These are phyloP conservation scores for Metopia argyrocephala DNA, from an alignment of 2,888 invertebrate genomes.

Conservation along the genomic window DNA sequence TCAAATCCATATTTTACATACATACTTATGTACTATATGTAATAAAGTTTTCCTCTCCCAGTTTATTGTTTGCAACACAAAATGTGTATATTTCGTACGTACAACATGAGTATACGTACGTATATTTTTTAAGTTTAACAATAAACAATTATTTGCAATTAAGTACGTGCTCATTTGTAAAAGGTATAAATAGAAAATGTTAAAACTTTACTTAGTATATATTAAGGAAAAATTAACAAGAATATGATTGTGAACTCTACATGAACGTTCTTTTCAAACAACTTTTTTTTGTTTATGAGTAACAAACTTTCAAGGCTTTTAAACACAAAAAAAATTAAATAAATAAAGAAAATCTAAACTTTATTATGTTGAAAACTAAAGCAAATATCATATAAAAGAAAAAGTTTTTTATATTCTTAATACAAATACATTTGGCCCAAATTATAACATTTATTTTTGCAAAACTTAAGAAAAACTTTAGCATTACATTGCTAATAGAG, in stretches of 20 bases:
- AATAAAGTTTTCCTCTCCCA: not conserved
- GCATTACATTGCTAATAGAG: no score
- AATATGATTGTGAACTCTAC: not conserved
- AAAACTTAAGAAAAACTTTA: not conserved
- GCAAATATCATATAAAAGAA: conserved; percentile 12
- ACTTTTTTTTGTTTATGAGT: not conserved
- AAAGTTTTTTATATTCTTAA: conserved; percentile 46
- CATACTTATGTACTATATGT: not conserved
- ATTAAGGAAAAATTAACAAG: conserved; percentile 3
- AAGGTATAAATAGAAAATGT: not conserved
- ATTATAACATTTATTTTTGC: no score
- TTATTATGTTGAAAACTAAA: conserved; percentile 27
- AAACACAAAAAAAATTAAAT: not conserved
- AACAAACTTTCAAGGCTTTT: conserved; percentile 47
- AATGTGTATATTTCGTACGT: not conserved
- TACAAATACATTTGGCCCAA: conserved; percentile 52
- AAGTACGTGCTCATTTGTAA: conserved; percentile 29
- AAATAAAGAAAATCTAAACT: not conserved
- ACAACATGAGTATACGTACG: not conserved
- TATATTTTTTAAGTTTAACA: not conserved
- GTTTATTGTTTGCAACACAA: not conserved
- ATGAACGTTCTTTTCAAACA: not conserved
- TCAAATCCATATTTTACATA: not conserved
- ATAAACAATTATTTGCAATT: conserved; percentile 22
- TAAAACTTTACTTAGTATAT: not conserved